Base-by-base conservation (phyloP, 2,888 invertebrate genomes). In the Autographa pulchrina region DNA sequence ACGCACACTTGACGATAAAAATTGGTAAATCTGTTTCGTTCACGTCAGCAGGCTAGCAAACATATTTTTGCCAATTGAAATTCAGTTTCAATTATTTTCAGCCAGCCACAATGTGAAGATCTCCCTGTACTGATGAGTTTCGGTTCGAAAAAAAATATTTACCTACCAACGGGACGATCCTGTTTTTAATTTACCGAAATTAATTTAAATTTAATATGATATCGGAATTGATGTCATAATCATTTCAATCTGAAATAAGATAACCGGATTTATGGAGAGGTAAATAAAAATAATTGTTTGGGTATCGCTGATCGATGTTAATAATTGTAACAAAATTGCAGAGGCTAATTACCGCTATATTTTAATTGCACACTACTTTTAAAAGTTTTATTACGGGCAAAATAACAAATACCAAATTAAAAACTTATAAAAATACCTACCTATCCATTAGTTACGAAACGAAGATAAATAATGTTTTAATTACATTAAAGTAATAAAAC, bases 11-110 rank as follows among this genome's bases (percentile, higher is more conserved):
- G 62, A 64, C 43, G 62, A 70, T 73, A 68, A 67, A 72, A 61
- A 38, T 54, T 59, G 32, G 63, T 70, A 66, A 65, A 74, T 82
- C 60, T 65, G 52, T 69, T 60, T 31, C 54, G 35, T 64, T 82
- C 67, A 63, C 72, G 67, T 75, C 52, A 52, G 59, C 80, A 41
- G 31, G 80, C 75, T 80, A 75, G 76, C 66, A 61, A 72, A 80
- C 68, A 80, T 75, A 68, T 80, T 80, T 78, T 79, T 70, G 13
- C 68, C 41, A 66, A 82, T 76, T 83, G 81, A 83, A 80, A 70
- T 80, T 83, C 83, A 80, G 76, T 83, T 80, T 76, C 83, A 80
- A 80, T 80, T 80, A 80, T 70, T 82, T 60, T 70, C 80, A 75
- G 54, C 67, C 67, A 74, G 63, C 82, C 80, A 82, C 79, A 79